Base-by-base conservation (phyloP, 2,797 vertebrate genomes). In the Rhynchonycteris naso region DNA sequence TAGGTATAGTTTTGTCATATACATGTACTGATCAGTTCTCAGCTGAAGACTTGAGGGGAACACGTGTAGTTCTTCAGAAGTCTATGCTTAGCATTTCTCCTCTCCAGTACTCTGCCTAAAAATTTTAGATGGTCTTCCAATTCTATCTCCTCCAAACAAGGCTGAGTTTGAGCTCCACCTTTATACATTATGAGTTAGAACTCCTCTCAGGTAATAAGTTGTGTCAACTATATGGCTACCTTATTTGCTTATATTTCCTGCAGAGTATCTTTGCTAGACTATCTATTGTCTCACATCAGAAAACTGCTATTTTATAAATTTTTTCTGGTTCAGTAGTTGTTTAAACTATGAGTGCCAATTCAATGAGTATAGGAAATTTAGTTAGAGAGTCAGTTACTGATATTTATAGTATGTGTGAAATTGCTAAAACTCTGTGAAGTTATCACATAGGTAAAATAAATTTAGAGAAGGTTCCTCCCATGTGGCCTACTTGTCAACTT, bases 151-250 rank as follows among this genome's bases (percentile, higher is more conserved):
- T 86, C 24, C 5, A 66, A 30, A 58, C 1, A 91, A 30, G 7
- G 1, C 18, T 79, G 5, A 7, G 9, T 47, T 52, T 87, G 54
- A 12, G 6, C 18, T 63, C 0, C n/a, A 3, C 4, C 9, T 52
- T 16, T 0, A 33, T 66, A 59, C 14, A 69, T 0, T 61, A 9
- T 69, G 3, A 8, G 28, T 54, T 79, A 58, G 24, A 83, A 87
- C 6, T 79, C 8, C 71, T 69, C 5, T n/a, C 2, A 84, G 4
- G 4, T 65, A 82, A 50, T 13, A 82, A 30, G 0, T 24, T 58
- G 6, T 24, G 24, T 1, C 5, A 59, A 9, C 26, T 50, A 30
- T 1, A 61, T 0, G 12, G 3, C 11, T 75, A 30, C 10, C 54
- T 54, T 50, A 4, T 72, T 24, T 80, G 7, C 35, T 28, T 21